Evolutionary conservation across 2,113 vertebrate species (phyloP).

Genomic region (Mirza zaza): DNA sequence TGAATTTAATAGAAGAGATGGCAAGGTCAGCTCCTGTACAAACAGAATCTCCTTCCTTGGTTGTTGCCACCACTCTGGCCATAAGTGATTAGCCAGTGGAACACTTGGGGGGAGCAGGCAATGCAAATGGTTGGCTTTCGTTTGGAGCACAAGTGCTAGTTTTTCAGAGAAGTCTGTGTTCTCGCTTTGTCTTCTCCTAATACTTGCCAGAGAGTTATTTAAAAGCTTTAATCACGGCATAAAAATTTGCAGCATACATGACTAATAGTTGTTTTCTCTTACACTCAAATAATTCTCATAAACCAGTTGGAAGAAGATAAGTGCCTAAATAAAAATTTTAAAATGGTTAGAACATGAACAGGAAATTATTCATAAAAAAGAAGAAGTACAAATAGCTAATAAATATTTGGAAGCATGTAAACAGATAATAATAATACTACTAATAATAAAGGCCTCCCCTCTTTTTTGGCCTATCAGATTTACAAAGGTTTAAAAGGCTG

Average conservation of each 20-base stretch:
- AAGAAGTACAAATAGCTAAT: not conserved
- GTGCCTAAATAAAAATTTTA: not conserved
- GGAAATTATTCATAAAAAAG: not conserved
- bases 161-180: not conserved
- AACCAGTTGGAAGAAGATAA: not conserved
- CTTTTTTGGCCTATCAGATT: not conserved
- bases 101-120: not conserved
- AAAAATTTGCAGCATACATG: not conserved
- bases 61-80: not conserved
- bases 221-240: not conserved
- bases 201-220: not conserved
- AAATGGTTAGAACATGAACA: not conserved
- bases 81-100: not conserved
- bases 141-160: not conserved
- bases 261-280: not conserved
- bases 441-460: not conserved
- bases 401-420: not conserved
- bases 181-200: not conserved
- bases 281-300: not conserved
- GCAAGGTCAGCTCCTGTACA: not conserved
- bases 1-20: not conserved
- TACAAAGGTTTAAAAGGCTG: not conserved
- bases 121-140: not conserved
- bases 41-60: not conserved
- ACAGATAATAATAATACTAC: not conserved